These are phyloP conservation scores for Heliconius hermathena DNA, from an alignment of 1,140 invertebrate genomes.

Conservation along the genomic window DNA sequence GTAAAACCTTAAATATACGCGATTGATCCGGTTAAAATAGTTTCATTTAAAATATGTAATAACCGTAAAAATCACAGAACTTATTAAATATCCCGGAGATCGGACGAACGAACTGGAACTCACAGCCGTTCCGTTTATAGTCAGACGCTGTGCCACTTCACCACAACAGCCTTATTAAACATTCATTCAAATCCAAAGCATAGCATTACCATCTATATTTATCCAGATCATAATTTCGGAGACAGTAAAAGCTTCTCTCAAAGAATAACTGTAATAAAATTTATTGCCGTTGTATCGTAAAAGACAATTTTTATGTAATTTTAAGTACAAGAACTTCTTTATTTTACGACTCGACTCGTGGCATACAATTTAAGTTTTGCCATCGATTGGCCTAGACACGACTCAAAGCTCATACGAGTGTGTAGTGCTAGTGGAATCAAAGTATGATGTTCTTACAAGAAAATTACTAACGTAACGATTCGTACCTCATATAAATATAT, in stretches of 20 bases:
- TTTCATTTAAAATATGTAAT: too few relatives aligned
- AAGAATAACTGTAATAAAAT: slow-evolving; percentile 57
- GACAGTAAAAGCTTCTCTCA: slow-evolving; percentile 52
- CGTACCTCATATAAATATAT: too few relatives aligned
- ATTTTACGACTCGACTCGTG: slow-evolving; percentile 49
- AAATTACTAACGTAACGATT: not conserved
- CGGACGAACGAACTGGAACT: too few relatives aligned
- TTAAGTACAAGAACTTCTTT: slow-evolving; percentile 55
- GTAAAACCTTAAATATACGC: too few relatives aligned
- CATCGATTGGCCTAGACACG: slow-evolving; percentile 34
- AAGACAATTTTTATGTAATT: slow-evolving; percentile 59
- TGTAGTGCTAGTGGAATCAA: not conserved
- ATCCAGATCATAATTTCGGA: slow-evolving; percentile 50
- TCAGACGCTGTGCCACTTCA: not conserved
- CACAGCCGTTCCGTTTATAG: too few relatives aligned
- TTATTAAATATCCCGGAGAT: too few relatives aligned
- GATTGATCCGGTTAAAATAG: too few relatives aligned
- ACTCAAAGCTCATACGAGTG: not conserved
- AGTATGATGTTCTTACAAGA: not conserved
- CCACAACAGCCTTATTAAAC: not conserved
- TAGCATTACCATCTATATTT: slow-evolving; percentile 42
- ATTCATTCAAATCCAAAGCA: slow-evolving; percentile 7
- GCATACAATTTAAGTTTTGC: slow-evolving; percentile 44
- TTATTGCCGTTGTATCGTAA: slow-evolving; percentile 62
- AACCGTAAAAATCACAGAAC: too few relatives aligned